Conservation (phyloP, 1,140 invertebrate genomes). For the Chironomus tepperi region DNA sequence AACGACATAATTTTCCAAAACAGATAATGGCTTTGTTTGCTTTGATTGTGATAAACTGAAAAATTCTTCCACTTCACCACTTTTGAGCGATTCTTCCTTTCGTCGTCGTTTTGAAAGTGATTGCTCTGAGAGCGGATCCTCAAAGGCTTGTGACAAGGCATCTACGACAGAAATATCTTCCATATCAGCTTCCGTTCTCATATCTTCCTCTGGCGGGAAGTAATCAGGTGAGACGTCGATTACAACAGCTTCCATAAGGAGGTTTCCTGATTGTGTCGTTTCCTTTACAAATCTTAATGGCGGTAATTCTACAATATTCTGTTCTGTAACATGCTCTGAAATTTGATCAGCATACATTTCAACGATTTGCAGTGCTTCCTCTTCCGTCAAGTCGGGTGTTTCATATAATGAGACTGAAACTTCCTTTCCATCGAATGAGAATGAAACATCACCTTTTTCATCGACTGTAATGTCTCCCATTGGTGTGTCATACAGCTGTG, state of each 20-base stretch:
- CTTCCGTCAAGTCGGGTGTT: slow-evolving; percentile 83
- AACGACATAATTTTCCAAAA: slow-evolving; percentile 17
- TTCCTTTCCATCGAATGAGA: slow-evolving; percentile 85
- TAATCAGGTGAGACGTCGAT: slow-evolving; percentile 84
- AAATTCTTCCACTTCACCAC: slow-evolving; percentile 43
- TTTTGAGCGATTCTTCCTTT: slow-evolving; percentile 34
- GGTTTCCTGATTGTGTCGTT: slow-evolving; percentile 74
- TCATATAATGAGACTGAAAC: slow-evolving; percentile 84
- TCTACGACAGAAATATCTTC: slow-evolving; percentile 69
- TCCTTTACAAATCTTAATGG: slow-evolving; percentile 81
- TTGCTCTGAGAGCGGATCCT: slow-evolving; percentile 40
- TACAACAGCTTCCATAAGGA: slow-evolving; percentile 82
- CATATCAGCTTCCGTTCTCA: slow-evolving; percentile 72
- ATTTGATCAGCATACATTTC: slow-evolving; percentile 90
- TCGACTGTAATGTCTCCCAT: slow-evolving; percentile 66
- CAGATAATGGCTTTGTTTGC: slow-evolving; percentile 27
- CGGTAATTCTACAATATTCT: slow-evolving; percentile 79
- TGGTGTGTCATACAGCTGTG: slow-evolving; percentile 74
- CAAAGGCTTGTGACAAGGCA: slow-evolving; percentile 37
- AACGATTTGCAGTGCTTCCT: slow-evolving; percentile 81
- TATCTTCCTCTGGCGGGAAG: slow-evolving; percentile 66
- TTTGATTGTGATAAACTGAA: slow-evolving; percentile 45
- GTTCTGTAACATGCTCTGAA: slow-evolving; percentile 80
- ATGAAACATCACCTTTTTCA: slow-evolving; percentile 74
- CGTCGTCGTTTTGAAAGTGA: slow-evolving; percentile 33